These are phyloP conservation scores for Talpa occidentalis DNA, from an alignment of 2,113 vertebrate genomes.

Conservation along the genomic window DNA sequence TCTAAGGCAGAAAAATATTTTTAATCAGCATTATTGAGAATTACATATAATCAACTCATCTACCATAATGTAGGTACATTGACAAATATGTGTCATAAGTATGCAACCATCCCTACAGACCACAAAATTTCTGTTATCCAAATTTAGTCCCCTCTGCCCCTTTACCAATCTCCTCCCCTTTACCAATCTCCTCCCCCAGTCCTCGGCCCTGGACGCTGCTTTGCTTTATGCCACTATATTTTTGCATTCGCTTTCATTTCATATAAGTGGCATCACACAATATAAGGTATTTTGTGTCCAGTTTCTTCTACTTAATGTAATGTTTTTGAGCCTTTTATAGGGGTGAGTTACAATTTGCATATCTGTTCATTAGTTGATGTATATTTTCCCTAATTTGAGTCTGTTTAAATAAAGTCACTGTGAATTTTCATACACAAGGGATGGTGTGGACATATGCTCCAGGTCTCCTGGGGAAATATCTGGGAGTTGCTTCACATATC, in stretches of 20 bases:
- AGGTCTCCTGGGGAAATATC: slow-evolving; percentile 4
- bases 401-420: neutral
- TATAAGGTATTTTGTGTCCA: neutral
- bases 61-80: neutral
- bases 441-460: neutral
- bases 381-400: neutral
- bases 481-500: neutral
- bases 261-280: neutral
- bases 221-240: neutral
- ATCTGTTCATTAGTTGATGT: neutral
- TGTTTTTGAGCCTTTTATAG: neutral
- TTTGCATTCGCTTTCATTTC: neutral
- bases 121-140: neutral
- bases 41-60: neutral
- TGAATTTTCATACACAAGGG: neutral
- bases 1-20: neutral
- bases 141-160: neutral
- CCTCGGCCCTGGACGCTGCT: neutral
- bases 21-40: neutral
- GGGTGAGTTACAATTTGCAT: neutral
- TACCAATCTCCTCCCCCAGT: neutral
- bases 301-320: neutral
- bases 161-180: neutral
- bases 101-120: neutral
- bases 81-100: neutral